phyloP scores from a whole-genome alignment of 2,797 vertebrate species.

The Poeciliopsis paucimaculata region DNA sequence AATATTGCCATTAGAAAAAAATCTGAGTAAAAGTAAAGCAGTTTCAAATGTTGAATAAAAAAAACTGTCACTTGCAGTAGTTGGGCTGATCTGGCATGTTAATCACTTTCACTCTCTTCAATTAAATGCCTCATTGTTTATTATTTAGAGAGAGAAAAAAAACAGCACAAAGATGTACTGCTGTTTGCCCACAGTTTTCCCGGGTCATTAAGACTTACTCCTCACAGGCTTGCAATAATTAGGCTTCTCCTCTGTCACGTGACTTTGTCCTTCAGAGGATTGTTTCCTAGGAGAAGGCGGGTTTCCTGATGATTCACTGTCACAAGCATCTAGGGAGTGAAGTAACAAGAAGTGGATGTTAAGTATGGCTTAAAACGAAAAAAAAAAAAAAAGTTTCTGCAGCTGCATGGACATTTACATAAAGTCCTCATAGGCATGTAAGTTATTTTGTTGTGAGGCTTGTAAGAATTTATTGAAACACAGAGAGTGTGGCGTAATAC shows the following conservation, averaged over 20 bases:
- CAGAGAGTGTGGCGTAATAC: background rate
- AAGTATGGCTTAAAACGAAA: slow-evolving; percentile 3
- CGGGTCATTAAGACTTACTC: slow-evolving; percentile 85
- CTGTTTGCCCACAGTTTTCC: slow-evolving; percentile 53
- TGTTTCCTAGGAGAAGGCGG: slow-evolving; percentile 73
- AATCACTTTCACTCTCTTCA: slow-evolving; percentile 25
- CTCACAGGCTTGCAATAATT: slow-evolving; percentile 84
- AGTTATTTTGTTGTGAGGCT: background rate
- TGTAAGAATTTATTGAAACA: background rate
- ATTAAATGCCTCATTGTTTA: slow-evolving; percentile 56
- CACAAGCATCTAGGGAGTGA: slow-evolving; percentile 80
- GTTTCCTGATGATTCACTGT: slow-evolving; percentile 73
- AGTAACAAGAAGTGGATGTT: slow-evolving; percentile 50
- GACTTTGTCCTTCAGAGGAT: slow-evolving; percentile 76
- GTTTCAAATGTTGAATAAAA: slow-evolving; percentile 42
- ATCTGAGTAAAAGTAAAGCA: background rate
- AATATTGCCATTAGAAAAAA: slow-evolving; percentile 8
- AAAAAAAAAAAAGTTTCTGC: background rate
- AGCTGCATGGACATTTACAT: background rate
- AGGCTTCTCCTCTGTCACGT: slow-evolving; percentile 77
- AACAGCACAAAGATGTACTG: slow-evolving; percentile 42
- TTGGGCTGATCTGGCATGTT: slow-evolving; percentile 18
- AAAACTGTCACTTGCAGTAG: slow-evolving; percentile 8
- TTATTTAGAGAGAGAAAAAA: slow-evolving; percentile 29
- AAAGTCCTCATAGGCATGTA: background rate